Evolutionary conservation across 2,888 invertebrate genomes (phyloP).

Genomic region (Nudaria mundana): DNA sequence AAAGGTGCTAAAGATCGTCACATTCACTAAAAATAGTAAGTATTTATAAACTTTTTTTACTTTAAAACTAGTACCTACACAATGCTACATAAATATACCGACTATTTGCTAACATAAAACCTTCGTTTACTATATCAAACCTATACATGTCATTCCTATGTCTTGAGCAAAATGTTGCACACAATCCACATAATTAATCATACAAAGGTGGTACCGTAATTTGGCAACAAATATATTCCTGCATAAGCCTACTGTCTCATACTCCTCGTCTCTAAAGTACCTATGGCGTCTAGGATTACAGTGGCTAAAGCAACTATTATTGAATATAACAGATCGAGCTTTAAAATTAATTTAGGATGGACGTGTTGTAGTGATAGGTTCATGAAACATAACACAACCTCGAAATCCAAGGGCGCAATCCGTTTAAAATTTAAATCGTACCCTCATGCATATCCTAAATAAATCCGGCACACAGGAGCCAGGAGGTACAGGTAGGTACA

Average conservation of each 20-base stretch:
- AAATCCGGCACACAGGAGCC: conserved; percentile 74
- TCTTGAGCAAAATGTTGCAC: conserved; percentile 33
- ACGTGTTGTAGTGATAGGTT: conserved; percentile 70
- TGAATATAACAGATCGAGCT: conserved; percentile 55
- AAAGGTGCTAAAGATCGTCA: conserved; percentile 99
- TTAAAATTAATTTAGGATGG: conserved; percentile 50
- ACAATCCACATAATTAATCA: conserved; percentile 42
- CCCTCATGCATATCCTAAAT: conserved; percentile 81
- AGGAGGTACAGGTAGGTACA: conserved; percentile 74
- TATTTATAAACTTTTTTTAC: too few relatives aligned
- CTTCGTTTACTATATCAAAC: too few relatives aligned
- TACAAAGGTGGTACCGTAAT: conserved; percentile 38
- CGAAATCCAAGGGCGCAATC: conserved; percentile 78
- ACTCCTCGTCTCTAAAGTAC: conserved; percentile 45
- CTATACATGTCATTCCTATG: too few relatives aligned
- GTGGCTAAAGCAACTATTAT: conserved; percentile 63
- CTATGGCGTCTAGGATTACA: conserved; percentile 51
- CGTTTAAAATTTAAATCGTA: conserved; percentile 81
- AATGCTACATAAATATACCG: too few relatives aligned
- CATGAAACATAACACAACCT: conserved; percentile 70
- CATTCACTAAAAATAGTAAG: conserved; percentile 99
- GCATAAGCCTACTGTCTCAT: conserved; percentile 56
- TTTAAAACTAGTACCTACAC: too few relatives aligned
- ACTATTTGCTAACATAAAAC: too few relatives aligned
- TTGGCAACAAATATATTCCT: conserved; percentile 46